These are phyloP conservation scores for Nycticryphes semicollaris DNA, from an alignment of 2,113 vertebrate genomes.

Conservation along the genomic window DNA sequence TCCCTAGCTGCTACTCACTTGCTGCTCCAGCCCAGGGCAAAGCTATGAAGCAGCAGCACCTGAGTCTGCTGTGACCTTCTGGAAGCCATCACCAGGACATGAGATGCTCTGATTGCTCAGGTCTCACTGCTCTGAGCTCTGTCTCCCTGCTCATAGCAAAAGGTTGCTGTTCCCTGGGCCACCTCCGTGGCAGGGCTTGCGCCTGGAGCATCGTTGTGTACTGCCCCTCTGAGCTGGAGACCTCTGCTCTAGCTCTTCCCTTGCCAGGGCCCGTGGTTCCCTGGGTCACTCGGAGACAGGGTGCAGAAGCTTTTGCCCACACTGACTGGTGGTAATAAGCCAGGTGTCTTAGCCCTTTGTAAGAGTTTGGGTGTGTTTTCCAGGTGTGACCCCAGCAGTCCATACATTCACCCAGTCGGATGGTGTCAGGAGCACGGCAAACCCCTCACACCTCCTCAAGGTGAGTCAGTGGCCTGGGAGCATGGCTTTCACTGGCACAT, in stretches of 20 bases:
- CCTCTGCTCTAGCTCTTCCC: not conserved
- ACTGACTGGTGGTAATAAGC: not conserved
- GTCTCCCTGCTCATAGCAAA: not conserved
- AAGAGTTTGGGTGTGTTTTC: constrained; percentile 14
- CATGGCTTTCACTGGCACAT: not conserved
- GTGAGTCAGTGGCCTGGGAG: constrained; percentile 67
- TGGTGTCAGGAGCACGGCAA: constrained; percentile 95
- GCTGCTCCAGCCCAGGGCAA: not conserved
- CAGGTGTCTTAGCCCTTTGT: not conserved
- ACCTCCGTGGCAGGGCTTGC: not conserved
- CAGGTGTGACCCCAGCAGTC: constrained; percentile 96
- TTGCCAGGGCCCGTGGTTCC: not conserved
- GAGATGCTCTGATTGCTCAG: not conserved
- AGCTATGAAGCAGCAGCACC: not conserved
- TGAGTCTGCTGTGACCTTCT: not conserved
- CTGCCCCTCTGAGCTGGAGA: not conserved
- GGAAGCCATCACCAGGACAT: not conserved
- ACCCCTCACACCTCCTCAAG: constrained; percentile 95
- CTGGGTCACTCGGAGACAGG: not conserved
- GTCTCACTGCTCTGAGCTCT: not conserved
- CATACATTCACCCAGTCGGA: constrained; percentile 96
- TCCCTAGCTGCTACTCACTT: not conserved
- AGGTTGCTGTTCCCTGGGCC: not conserved
- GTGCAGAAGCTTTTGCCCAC: not conserved
- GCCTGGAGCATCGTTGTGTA: fast-evolving